Evolutionary conservation across 2,113 vertebrate genomes (phyloP), one percentile per base, ranked within the genome.

Genomic region (Pseudopipra pipra): DNA sequence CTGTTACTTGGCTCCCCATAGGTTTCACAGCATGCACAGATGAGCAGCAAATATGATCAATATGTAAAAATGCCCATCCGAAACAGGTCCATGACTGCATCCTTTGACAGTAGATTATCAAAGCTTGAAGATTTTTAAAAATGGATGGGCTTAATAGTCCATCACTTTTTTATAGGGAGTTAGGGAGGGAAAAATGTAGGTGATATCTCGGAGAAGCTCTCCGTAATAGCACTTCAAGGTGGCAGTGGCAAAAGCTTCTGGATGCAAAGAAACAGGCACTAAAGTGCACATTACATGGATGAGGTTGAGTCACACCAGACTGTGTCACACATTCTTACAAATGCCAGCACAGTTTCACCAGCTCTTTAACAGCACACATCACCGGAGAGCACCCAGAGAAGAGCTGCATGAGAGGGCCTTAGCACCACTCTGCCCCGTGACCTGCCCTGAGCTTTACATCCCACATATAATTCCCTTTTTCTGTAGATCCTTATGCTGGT

Each of bases 401-500:
- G 37, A 72, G 12, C n/a, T 61, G 44, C 0, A 0, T 51, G 47
- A 90, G 23, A 28, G 23, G 18, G 1, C 39, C 61, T 66, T 47
- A 41, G 44, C 27, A 54, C 18, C n/a, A 15, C 62, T 52, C 65
- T 59, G 47, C 22, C 10, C 21, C 0, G 0, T 23, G 28, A 65
- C 33, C 51, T 58, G n/a, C 43, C 59, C 73, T 22, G 39, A 78
- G 58, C 37, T 89, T 78, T 68, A 55, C 65, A n/a, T 43, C n/a
- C 37, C 54, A 62, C 2, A 2, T 0, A 1, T 74, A 27, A 20
- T 65, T 70, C 41, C 41, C 19, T 79, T 25, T 76, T 73, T 20
- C 39, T 71, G 27, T 10, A 96, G 96, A 94, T 75, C 82, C 93
- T 23, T 74, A 74, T 7, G 70, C 78, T 39, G 93, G 82, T 5